Percentiles rank a stretch among this genome's conserved stretches.
These are phyloP conservation scores for Sander vitreus DNA, from an alignment of 2,113 vertebrate genomes.

Conservation along the genomic window DNA sequence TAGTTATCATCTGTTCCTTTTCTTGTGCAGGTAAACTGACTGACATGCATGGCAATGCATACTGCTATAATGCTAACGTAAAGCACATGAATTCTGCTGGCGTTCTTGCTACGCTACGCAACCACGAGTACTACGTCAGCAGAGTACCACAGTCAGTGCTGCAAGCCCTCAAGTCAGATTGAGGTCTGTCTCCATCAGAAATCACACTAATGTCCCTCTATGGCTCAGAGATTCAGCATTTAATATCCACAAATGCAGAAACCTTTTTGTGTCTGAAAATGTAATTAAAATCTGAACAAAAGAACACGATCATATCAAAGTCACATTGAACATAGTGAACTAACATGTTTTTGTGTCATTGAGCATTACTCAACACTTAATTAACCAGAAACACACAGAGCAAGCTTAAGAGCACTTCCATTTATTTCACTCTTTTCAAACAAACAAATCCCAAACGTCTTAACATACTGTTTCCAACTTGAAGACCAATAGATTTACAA, in stretches of 20 bases:
- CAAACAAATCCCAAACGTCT: conserved; percentile 71
- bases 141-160: conserved; percentile 90
- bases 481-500: conserved; percentile 64
- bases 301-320: neutral
- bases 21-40: conserved; percentile 90
- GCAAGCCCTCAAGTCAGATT: conserved; percentile 83
- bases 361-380: neutral
- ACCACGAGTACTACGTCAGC: conserved; percentile 92
- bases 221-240: too few relatives aligned
- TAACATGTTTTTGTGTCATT: neutral
- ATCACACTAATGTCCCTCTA: neutral
- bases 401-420: conserved; percentile 43
- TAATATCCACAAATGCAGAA: neutral
- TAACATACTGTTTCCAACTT: conserved; percentile 49
- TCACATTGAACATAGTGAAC: neutral
- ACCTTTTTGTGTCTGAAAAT: neutral
- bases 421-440: conserved; percentile 76
- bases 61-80: conserved; percentile 91
- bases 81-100: conserved; percentile 97
- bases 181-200: conserved; percentile 33
- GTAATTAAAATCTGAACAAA: neutral
- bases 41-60: conserved; percentile 91
- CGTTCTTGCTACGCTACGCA: conserved; percentile 90
- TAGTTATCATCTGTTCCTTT: neutral
- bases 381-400: neutral